These are phyloP conservation scores for Chrysolophus pictus DNA, from an alignment of 2,797 vertebrate species.

Conservation along the genomic window DNA sequence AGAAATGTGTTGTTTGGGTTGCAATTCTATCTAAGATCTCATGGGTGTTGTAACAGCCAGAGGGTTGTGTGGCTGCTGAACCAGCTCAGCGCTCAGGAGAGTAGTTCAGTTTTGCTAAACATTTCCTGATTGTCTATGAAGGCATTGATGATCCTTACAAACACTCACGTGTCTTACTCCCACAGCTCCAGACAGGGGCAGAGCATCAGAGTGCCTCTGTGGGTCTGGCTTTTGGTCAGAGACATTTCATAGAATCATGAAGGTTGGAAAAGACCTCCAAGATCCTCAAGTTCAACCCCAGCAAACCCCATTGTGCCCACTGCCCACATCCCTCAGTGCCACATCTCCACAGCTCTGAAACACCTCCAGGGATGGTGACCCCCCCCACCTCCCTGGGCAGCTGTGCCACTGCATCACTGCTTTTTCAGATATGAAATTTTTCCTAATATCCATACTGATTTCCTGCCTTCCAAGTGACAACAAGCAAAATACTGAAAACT, in stretches of 20 bases:
- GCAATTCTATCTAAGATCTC: not conserved
- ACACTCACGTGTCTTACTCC: not conserved
- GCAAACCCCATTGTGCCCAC: no score
- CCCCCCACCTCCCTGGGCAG: no score
- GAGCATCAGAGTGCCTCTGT: not conserved
- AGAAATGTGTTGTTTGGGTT: not conserved
- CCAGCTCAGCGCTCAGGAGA: rapidly evolving
- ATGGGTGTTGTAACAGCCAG: rapidly evolving
- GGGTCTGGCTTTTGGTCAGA: not conserved
- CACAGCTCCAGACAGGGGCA: no score
- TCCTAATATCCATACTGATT: not conserved
- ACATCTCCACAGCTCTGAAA: no score
- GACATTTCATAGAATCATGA: not conserved
- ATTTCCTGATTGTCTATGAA: not conserved
- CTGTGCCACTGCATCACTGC: no score
- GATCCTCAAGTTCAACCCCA: no score
- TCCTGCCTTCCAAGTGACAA: not conserved
- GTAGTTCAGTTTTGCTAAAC: not conserved
- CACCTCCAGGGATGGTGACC: no score
- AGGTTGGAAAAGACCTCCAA: no score
- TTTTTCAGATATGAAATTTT: no score
- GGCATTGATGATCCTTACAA: not conserved
- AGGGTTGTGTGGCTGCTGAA: rapidly evolving
- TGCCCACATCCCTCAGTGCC: no score
- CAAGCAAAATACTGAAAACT: not conserved